Percentiles rank a stretch among this genome's conserved stretches.
Evolutionary conservation across 2,113 vertebrate genomes (phyloP).

Genomic region (Prionailurus bengalensis): DNA sequence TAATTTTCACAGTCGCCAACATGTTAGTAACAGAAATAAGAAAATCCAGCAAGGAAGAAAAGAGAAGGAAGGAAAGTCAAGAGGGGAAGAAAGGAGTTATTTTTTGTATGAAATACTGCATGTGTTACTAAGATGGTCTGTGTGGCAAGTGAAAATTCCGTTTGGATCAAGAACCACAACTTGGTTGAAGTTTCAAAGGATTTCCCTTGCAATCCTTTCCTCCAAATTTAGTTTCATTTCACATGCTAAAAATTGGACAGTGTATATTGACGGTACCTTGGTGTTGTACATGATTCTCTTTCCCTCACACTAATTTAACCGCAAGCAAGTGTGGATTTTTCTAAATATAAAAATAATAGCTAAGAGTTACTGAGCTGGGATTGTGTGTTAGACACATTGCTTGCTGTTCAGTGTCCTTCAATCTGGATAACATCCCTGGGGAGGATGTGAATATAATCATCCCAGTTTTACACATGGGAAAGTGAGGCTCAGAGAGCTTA

Average conservation of each 20-base stretch:
- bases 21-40: not conserved
- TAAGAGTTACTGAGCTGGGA: not conserved
- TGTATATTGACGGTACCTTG: not conserved
- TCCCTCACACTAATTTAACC: not conserved
- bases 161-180: not conserved
- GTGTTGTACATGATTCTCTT: not conserved
- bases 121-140: not conserved
- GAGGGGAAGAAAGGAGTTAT: not conserved
- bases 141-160: not conserved
- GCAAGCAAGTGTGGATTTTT: slow-evolving; percentile 19
- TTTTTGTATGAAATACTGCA: not conserved
- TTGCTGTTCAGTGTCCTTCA: not conserved
- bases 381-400: not conserved
- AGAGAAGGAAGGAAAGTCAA: not conserved
- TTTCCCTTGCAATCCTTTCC: not conserved
- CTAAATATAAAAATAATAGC: not conserved
- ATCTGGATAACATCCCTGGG: not conserved
- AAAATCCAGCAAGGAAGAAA: not conserved
- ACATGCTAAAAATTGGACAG: slow-evolving; percentile 25
- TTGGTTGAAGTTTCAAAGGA: not conserved
- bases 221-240: slow-evolving; percentile 36
- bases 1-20: not conserved
- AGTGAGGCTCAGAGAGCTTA: not conserved
- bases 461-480: not conserved
- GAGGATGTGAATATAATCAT: not conserved